Evolutionary conservation across 2,113 vertebrate species (phyloP).

Genomic region (Labeo rohita): DNA sequence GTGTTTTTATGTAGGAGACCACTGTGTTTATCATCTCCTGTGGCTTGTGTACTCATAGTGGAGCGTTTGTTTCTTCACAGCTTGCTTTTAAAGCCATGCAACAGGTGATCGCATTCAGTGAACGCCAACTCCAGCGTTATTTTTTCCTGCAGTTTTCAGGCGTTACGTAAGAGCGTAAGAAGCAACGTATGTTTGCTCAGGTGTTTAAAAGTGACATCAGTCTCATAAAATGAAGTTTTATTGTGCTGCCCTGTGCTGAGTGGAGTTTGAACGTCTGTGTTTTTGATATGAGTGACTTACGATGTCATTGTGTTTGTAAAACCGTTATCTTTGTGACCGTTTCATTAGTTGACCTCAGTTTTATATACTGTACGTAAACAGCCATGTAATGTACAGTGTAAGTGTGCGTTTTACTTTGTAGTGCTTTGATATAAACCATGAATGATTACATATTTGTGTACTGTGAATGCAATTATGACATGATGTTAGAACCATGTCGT

Average conservation of each 20-base stretch:
- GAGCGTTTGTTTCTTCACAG: background rate
- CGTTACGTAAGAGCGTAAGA: slow-evolving; percentile 21
- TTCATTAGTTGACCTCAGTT: background rate
- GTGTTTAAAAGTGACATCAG: slow-evolving; percentile 14
- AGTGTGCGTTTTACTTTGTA: background rate
- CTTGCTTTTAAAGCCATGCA: slow-evolving; percentile 4
- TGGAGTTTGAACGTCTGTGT: background rate
- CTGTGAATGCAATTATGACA: background rate
- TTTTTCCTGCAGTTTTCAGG: slow-evolving; percentile 9
- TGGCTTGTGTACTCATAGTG: background rate
- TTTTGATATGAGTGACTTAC: background rate
- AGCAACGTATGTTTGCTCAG: slow-evolving; percentile 13
- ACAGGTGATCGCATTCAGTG: slow-evolving; percentile 27
- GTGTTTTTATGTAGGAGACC: background rate
- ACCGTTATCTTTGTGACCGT: slow-evolving; percentile 5
- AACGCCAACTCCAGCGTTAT: background rate
- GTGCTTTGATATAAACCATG: background rate
- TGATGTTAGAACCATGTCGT: background rate
- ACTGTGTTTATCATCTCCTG: background rate
- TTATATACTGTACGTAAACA: background rate
- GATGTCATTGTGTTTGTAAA: background rate
- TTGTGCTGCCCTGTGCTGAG: background rate
- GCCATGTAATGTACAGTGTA: background rate
- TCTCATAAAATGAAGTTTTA: background rate
- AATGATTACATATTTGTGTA: background rate